These are phyloP conservation scores for Caenorhabditis sp. DNA, from an alignment of 2,888 invertebrate species.

Conservation along the genomic window DNA sequence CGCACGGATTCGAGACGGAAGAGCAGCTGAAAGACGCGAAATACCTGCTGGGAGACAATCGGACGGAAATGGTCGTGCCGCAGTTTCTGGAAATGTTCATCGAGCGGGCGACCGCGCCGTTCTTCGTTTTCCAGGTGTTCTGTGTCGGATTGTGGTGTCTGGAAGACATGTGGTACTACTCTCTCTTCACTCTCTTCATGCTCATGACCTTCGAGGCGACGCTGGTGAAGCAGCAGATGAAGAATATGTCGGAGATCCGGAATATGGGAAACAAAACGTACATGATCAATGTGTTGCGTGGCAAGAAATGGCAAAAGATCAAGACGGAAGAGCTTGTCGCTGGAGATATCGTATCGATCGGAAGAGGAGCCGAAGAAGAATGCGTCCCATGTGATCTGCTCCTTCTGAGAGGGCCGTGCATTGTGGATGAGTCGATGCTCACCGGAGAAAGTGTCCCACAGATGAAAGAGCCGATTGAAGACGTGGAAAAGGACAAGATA, in stretches of 20 bases:
- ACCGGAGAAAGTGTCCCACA: conserved; percentile 99
- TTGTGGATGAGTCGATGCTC: conserved; percentile 98
- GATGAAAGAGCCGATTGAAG: conserved; percentile 95
- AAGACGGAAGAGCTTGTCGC: conserved; percentile 89
- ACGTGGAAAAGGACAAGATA: conserved; percentile 82
- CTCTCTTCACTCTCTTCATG: conserved; percentile 78
- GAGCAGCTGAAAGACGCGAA: conserved; percentile 86
- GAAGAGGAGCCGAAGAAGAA: conserved; percentile 88
- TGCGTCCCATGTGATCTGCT: conserved; percentile 93
- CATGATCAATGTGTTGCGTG: conserved; percentile 84
- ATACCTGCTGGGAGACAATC: conserved; percentile 91
- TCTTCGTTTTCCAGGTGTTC: conserved; percentile 99
- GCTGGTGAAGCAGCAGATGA: conserved; percentile 95
- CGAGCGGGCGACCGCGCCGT: conserved; percentile 98
- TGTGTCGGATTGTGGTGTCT: conserved; percentile 98
- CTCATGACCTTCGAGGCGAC: conserved; percentile 89
- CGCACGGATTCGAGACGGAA: conserved; percentile 91
- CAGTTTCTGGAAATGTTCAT: conserved; percentile 96
- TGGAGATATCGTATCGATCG: conserved; percentile 95
- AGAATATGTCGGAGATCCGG: conserved; percentile 98
- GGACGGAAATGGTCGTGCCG: conserved; percentile 91
- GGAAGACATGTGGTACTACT: conserved; percentile 84
- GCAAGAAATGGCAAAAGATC: conserved; percentile 74
- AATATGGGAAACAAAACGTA: conserved; percentile 99
- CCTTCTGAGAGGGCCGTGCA: conserved; percentile 93